Base-by-base conservation (phyloP, 2,888 invertebrate genomes). In the Carabus problematicus region DNA sequence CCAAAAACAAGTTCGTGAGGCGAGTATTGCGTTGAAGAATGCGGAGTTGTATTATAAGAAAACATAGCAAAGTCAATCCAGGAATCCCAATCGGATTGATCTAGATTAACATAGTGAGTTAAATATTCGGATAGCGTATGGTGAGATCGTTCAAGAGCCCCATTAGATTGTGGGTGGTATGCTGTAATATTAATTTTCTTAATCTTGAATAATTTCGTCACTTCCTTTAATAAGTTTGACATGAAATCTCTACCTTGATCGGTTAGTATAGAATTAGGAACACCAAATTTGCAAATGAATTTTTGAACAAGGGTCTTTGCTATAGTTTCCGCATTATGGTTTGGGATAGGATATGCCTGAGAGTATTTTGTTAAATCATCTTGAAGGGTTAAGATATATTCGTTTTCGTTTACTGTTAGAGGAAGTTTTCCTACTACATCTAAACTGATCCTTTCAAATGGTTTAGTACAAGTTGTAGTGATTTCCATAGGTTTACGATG, bases 151-250 rank as follows among this genome's bases (percentile, higher is more conserved):
- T 79, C 79, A 8, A 78, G 47, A 1, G 76, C 74, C 3, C 78
- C 76, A 47, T 77, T 79, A 6, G 71, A 72, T 72, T 77, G 74
- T 8, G 77, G 77, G 59, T 76, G 75, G 71, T 77, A 78, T 1
- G 77, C 73, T 8, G 75, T 76, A 3, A 75, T 76, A 45, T 73
- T 70, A 9, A 78, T 71, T 59, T 77, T 73, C 66, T 76, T 75
- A 1, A 77, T 77, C 71, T 76, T 75, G 41, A 78, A 76, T 18
- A 77, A 58, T 71, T 76, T 76, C 0, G 73, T 66, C 7, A 76
- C 45, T 63, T 78, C 70, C 70, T 76, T 76, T 3, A 80, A 56
- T 43, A 79, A 14, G 8, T 75, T 72, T 14, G 76, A 73, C 0
- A 55, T 72, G 54, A 74, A 74, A 62, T 75, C 74, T 56, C 29